phyloP scores from a whole-genome alignment of 2,113 vertebrate genomes.

The Sterna hirundo region DNA sequence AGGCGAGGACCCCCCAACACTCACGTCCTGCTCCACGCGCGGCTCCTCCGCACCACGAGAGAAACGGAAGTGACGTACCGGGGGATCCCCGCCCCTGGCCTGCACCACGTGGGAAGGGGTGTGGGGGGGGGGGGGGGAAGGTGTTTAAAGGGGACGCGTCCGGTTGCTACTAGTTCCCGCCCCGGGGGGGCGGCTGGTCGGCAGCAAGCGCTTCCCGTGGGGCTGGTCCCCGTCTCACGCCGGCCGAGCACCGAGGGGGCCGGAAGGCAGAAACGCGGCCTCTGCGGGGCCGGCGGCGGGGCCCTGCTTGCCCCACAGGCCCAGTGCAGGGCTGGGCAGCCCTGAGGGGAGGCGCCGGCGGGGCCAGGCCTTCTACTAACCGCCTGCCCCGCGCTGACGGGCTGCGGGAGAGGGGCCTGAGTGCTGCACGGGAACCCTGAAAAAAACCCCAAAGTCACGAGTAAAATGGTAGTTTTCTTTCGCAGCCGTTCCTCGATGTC shows the following conservation, averaged over 20 bases:
- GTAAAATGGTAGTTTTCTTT: rapidly evolving
- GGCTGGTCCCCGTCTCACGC: rapidly evolving
- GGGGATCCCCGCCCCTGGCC: neutral
- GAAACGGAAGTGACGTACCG: neutral
- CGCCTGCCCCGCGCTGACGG: neutral
- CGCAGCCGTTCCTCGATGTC: neutral
- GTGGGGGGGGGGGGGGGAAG: neutral
- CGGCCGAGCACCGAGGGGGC: rapidly evolving
- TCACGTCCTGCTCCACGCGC: neutral
- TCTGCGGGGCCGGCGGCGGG: rapidly evolving
- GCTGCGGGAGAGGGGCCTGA: too few species aligned
- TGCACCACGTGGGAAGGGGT: neutral
- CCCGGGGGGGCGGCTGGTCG: too few species aligned
- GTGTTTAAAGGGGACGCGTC: neutral
- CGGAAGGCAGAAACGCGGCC: rapidly evolving
- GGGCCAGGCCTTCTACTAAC: neutral
- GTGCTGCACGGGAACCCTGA: neutral
- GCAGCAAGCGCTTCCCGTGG: rapidly evolving
- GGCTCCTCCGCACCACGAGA: neutral
- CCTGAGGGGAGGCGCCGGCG: too few species aligned
- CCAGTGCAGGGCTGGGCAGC: too few species aligned
- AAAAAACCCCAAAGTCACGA: neutral
- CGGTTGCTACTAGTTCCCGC: rapidly evolving
- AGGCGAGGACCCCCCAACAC: neutral
- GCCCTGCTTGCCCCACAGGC: too few species aligned